These are phyloP conservation scores for Tetramorium parvispinum DNA, from an alignment of 1,140 invertebrate species.

Conservation along the genomic window DNA sequence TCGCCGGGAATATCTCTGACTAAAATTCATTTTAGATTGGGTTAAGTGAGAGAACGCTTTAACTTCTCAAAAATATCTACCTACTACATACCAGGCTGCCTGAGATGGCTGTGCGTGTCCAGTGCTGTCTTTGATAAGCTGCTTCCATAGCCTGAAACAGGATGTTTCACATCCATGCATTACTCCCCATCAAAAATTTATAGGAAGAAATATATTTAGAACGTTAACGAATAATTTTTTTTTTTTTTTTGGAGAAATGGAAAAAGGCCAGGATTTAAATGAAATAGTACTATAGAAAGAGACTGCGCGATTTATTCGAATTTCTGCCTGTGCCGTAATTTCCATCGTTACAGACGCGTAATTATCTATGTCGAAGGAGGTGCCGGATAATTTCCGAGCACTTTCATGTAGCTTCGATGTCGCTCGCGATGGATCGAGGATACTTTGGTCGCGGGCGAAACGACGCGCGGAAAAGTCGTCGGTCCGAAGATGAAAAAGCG, in stretches of 20 bases:
- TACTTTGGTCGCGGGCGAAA: constrained; percentile 20
- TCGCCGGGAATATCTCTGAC: background rate
- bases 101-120: constrained; percentile 93
- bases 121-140: constrained; percentile 92
- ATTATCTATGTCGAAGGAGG: constrained; percentile 17
- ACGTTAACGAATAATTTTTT: background rate
- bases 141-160: constrained; percentile 90
- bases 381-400: constrained; percentile 1
- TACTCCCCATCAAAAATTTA: constrained; percentile 21
- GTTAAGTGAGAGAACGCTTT: constrained; percentile 56
- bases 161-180: constrained; percentile 35
- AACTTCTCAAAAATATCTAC: constrained; percentile 83
- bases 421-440: constrained; percentile 6
- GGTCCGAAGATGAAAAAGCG: constrained; percentile 76
- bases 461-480: constrained; percentile 34
- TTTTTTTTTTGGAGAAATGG: background rate
- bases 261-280: background rate
- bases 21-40: constrained; percentile 10
- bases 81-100: constrained; percentile 92
- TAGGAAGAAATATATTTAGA: constrained; percentile 54
- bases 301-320: background rate
- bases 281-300: background rate
- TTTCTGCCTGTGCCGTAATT: background rate
- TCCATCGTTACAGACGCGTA: background rate
- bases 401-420: background rate